Base-by-base conservation (phyloP, 1,140 invertebrate species). In the Ips nitidus region DNA sequence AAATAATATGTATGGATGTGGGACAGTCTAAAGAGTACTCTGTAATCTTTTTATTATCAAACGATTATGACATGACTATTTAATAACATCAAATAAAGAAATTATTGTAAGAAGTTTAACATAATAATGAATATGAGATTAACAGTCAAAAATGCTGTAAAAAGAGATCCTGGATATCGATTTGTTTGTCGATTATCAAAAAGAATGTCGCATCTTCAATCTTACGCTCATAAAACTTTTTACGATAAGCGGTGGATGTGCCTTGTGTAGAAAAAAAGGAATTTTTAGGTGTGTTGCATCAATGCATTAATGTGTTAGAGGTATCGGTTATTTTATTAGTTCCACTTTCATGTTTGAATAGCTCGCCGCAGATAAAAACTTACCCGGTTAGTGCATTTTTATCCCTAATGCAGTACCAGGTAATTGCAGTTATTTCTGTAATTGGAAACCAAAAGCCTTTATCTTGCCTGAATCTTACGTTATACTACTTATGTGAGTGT, bases 201-300 rank as follows among this genome's bases (percentile, higher is more conserved):
- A 55, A 55, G 52, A 55, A 55, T 55, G 8, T 55, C 37, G 52
- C 37, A 55, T 38, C 52, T 55, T 37, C 36, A 37, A 55, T 1
- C 52, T 36, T 55, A 38, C 52, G 36, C 52, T 37, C 52, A 55
- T 55, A 55, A 55, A 55, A 55, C 52, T 5, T 55, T 5, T 55
- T 6, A 55, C n/a, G 52, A 55, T 55, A 37, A 37, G 36, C 52
- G 36, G 8, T n/a, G 22, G 7, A 55, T 37, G 52, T 2, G n/a
- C n/a, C 8, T 2, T 37, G 6, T 22, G 37, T 6, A 37, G 52
- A 55, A 55, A 55, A 55, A 55, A 55, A 55, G 52, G 52, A 55
- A 55, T 55, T 55, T 55, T 55, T 55, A 55, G 52, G 52, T 55
- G 52, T 55, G 52, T 55, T 55, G 37, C n/a, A 55, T 55, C 37